These are phyloP conservation scores for Hippocampus zosterae DNA, from an alignment of 2,113 vertebrate species.

Conservation along the genomic window DNA sequence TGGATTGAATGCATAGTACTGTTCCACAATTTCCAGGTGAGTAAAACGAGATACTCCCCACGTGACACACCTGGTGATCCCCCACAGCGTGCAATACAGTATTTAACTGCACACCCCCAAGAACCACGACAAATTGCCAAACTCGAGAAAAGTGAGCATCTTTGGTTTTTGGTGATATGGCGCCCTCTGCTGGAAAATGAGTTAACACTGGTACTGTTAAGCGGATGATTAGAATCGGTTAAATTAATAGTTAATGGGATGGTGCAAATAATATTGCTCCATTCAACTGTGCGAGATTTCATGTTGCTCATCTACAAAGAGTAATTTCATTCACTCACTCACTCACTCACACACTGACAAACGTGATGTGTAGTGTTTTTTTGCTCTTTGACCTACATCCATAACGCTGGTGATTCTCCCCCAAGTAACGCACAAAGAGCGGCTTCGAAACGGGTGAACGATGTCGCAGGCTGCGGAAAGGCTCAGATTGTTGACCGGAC, in stretches of 20 bases:
- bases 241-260: neutral
- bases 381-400: neutral
- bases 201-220: neutral
- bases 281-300: neutral
- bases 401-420: neutral
- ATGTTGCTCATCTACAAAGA: neutral
- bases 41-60: too few relatives aligned
- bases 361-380: neutral
- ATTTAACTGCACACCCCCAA: too few relatives aligned
- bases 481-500: slow-evolving; percentile 59
- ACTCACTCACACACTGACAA: neutral
- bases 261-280: neutral
- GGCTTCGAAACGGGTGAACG: neutral
- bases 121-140: too few relatives aligned
- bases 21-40: too few relatives aligned
- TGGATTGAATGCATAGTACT: too few relatives aligned
- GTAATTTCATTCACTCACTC: neutral
- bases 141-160: too few relatives aligned
- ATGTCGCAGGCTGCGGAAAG: slow-evolving; percentile 68
- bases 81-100: too few relatives aligned
- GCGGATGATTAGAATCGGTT: neutral
- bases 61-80: too few relatives aligned
- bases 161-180: neutral
- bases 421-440: neutral
- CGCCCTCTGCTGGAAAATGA: neutral